phyloP scores from a whole-genome alignment of 2,113 vertebrate genomes.

The Ascaphus truei region DNA sequence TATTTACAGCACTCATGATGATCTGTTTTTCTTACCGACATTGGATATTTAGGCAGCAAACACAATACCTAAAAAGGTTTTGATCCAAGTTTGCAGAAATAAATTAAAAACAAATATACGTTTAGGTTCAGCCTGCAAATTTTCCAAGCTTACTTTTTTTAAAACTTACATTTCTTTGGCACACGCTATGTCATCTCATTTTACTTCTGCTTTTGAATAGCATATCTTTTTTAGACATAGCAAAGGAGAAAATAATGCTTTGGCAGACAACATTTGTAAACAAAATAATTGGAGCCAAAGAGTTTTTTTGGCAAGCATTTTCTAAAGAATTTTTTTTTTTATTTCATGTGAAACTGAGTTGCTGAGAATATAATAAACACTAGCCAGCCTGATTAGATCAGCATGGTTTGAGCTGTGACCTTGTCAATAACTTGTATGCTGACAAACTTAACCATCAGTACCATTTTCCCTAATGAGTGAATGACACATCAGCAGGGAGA shows the following conservation, averaged over 20 bases:
- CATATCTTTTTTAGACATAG: conserved; percentile 22
- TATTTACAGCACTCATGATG: neutral
- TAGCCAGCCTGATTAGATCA: conserved; percentile 1
- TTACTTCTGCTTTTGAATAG: conserved; percentile 26
- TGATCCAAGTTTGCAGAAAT: neutral
- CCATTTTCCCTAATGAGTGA: too few species aligned
- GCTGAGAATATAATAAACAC: conserved; percentile 15
- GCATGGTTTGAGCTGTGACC: neutral
- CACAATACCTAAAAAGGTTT: neutral
- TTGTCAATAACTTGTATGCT: neutral
- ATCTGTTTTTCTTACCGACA: neutral
- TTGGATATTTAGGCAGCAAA: neutral
- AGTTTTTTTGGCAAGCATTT: conserved; percentile 25
- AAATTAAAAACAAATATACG: conserved; percentile 9
- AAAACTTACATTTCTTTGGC: conserved; percentile 23
- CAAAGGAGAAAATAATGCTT: conserved; percentile 27
- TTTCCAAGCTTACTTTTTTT: neutral
- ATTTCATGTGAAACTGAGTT: conserved; percentile 18
- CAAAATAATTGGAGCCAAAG: conserved; percentile 23
- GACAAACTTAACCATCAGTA: too few species aligned
- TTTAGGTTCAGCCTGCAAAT: conserved; percentile 26
- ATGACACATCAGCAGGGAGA: too few species aligned
- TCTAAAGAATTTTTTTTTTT: conserved; percentile 6
- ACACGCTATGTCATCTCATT: neutral
- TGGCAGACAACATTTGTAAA: conserved; percentile 27